Evolutionary conservation across 2,888 invertebrate species (phyloP), one percentile per base, ranked within the genome.

Genomic region (Amphipoea lucens): DNA sequence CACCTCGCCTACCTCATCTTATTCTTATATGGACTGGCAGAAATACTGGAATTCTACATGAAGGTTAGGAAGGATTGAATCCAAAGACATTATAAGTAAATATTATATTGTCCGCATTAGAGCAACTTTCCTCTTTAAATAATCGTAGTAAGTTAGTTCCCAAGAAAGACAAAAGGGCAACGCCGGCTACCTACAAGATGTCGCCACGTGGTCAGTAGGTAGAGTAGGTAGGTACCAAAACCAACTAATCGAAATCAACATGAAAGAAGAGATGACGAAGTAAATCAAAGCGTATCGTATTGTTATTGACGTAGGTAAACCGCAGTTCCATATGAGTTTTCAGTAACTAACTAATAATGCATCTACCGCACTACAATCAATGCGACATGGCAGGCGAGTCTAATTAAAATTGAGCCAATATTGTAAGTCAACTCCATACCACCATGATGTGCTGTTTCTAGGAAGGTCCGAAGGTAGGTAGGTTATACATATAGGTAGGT

Each of bases 281-380:
- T 54, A 29, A 48, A 57, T 23, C 36, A 54, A 82, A 76, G 48
- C 81, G 60, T 74, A 62, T 48, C 81, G 36, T 54, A 42, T 63
- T 65, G 65, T 36, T 74, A 76, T 75, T 73, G 65, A 42, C 66
- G 9, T 48, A 29, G 29, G 29, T 29, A 84, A 88, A 84, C 90
- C 90, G 83, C 71, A 91, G 90, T 91, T 94, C 93, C 93, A 90
- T 88, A 76, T 45, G 87, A 83, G 83, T 89, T 90, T 63, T n/a
- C 51, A 74, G 60, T 65, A 79, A 7, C 2, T 20, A 63, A 14
- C 12, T 63, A 84, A 71, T 70, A 70, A 72, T 12, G 4, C 17
- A 29, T 36, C 12, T 54, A 11, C 81, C 78, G 76, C 87, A 85
- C 87, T 88, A 90, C 88, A 93, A 94, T 93, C 92, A 86, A 94